Conservation (phyloP, 2,888 invertebrate genomes). For the Willowsia nigromaculata region DNA sequence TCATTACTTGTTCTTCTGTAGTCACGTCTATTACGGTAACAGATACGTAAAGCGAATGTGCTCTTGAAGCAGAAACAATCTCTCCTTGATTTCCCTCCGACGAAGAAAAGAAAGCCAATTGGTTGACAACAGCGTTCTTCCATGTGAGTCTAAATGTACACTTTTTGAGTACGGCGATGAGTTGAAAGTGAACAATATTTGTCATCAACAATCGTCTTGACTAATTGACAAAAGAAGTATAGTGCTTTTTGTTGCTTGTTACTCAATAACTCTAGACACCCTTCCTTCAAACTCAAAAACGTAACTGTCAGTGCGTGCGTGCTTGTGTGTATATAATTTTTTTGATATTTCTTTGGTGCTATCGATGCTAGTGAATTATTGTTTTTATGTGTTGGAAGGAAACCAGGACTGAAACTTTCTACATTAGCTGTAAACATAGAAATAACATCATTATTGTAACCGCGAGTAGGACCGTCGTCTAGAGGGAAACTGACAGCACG, state of each 20-base stretch:
- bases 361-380: slow-evolving; percentile 46
- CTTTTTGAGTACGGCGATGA: neutral
- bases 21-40: neutral
- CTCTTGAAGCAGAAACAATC: neutral
- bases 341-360: slow-evolving; percentile 39
- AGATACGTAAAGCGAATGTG: neutral
- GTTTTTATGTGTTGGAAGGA: slow-evolving; percentile 12
- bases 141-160: neutral
- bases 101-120: neutral
- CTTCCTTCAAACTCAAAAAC: neutral
- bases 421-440: neutral
- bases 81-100: neutral
- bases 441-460: neutral
- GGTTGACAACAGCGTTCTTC: neutral
- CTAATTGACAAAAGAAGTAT: neutral
- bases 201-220: neutral
- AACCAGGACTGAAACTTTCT: neutral
- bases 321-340: neutral
- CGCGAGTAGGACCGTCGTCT: neutral
- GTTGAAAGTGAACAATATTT: neutral
- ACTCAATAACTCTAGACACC: neutral
- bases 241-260: neutral
- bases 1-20: neutral
- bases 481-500: neutral
- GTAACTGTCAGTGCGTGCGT: neutral